Percentiles rank a stretch among this genome's conserved stretches.
These are phyloP conservation scores for Prionchulus punctatus DNA, from an alignment of 2,888 invertebrate genomes.

Conservation along the genomic window DNA sequence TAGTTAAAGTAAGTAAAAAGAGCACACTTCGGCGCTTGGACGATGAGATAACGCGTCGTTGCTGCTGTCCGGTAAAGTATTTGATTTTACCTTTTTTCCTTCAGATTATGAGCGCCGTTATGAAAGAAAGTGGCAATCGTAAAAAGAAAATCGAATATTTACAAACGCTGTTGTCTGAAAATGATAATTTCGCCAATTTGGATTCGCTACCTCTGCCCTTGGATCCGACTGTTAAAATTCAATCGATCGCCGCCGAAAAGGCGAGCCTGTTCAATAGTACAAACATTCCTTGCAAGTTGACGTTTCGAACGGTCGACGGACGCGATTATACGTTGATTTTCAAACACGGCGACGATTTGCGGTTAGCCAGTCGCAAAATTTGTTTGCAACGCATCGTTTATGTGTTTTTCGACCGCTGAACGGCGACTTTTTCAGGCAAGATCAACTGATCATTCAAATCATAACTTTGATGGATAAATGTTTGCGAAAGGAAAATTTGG, in stretches of 20 bases:
- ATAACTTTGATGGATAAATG: constrained; percentile 91
- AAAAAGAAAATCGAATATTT: constrained; percentile 60
- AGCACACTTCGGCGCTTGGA: background rate
- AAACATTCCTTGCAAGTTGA: constrained; percentile 77
- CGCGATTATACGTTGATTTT: constrained; percentile 81
- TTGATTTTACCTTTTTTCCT: constrained; percentile 42
- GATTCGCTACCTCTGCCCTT: constrained; percentile 83
- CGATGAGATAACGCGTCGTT: background rate
- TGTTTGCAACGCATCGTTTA: background rate
- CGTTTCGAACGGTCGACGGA: constrained; percentile 57
- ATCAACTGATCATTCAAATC: constrained; percentile 91
- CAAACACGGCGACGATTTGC: constrained; percentile 86
- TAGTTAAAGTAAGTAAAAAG: constrained; percentile 43
- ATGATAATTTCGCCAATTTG: constrained; percentile 72
- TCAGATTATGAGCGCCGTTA: constrained; percentile 54
- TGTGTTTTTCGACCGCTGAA: too few species aligned
- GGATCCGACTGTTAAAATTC: constrained; percentile 74
- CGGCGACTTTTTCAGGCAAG: constrained; percentile 62
- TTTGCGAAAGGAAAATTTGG: constrained; percentile 77
- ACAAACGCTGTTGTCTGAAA: constrained; percentile 52
- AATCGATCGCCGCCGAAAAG: constrained; percentile 69
- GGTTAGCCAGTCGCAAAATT: constrained; percentile 11
- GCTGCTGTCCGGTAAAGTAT: background rate
- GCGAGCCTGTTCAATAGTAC: constrained; percentile 89
- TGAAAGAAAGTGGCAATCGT: constrained; percentile 73